Evolutionary conservation across 1,140 invertebrate species (phyloP).

Genomic region (Bombus waltoni): DNA sequence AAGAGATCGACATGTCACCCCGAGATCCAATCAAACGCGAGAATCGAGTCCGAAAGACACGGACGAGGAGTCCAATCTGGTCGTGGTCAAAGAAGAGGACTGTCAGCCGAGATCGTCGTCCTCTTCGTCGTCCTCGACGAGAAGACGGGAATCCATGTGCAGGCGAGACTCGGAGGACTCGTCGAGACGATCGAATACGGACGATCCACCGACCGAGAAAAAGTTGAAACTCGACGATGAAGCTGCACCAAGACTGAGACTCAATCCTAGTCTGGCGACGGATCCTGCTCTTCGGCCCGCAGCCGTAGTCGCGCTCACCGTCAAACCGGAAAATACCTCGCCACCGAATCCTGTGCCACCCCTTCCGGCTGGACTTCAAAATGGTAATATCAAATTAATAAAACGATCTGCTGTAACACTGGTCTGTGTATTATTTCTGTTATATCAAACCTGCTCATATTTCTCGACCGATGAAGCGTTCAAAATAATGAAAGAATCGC

Average conservation of each 20-base stretch:
- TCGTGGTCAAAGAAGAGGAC: conserved; percentile 72
- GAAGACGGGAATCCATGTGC: conserved; percentile 62
- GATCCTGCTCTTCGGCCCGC: conserved; percentile 89
- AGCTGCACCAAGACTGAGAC: conserved; percentile 86
- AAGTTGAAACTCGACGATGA: conserved; percentile 79
- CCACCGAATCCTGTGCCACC: conserved; percentile 75
- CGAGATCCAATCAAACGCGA: conserved; percentile 67
- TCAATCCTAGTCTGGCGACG: conserved; percentile 90
- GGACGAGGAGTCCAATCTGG: conserved; percentile 69
- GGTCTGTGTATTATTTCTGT: too few relatives aligned
- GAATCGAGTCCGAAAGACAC: conserved; percentile 77
- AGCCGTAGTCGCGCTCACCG: conserved; percentile 78
- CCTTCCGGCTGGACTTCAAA: conserved; percentile 77
- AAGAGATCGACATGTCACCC: conserved; percentile 69
- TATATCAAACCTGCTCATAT: too few relatives aligned
- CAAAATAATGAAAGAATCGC: too few relatives aligned
- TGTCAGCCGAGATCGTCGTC: conserved; percentile 58
- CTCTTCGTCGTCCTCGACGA: conserved; percentile 48
- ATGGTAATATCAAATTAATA: conserved; percentile 69
- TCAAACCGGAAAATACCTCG: conserved; percentile 77
- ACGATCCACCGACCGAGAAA: conserved; percentile 71
- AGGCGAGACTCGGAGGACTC: conserved; percentile 74
- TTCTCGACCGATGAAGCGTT: too few relatives aligned
- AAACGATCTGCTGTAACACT: too few relatives aligned
- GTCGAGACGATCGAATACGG: conserved; percentile 56